phyloP scores from a whole-genome alignment of 2,113 vertebrate genomes.

The Catagonus wagneri region DNA sequence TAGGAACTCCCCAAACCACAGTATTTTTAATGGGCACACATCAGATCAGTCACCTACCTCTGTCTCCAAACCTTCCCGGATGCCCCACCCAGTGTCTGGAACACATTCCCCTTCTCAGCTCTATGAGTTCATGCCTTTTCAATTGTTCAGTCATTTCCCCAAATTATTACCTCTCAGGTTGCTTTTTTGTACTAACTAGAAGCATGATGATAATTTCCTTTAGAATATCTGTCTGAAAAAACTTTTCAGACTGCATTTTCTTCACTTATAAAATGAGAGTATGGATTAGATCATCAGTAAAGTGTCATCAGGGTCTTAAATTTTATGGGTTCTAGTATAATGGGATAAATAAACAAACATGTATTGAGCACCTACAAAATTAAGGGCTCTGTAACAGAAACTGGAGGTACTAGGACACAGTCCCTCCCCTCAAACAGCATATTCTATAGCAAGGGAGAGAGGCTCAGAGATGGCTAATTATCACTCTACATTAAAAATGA shows the following conservation, averaged over 20 bases:
- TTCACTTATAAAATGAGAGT: constrained; percentile 28
- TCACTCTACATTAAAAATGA: not conserved
- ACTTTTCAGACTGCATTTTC: not conserved
- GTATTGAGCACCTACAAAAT: not conserved
- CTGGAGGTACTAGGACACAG: not conserved
- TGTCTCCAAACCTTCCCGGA: not conserved
- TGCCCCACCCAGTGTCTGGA: not conserved
- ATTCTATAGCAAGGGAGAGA: not conserved
- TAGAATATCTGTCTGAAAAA: constrained; percentile 45
- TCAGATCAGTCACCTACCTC: not conserved
- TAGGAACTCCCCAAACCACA: not conserved
- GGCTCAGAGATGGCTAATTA: not conserved
- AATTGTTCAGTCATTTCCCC: constrained; percentile 29
- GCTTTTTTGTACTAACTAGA: not conserved
- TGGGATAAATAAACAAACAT: not conserved
- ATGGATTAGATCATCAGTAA: not conserved
- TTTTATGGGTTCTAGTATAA: not conserved
- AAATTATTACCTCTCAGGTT: constrained; percentile 64
- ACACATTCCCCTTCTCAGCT: not conserved
- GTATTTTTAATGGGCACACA: not conserved
- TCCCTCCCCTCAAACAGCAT: not conserved
- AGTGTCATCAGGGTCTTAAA: not conserved
- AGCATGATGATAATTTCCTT: not conserved
- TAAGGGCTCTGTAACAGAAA: not conserved
- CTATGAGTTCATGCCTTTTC: constrained; percentile 49